Evolutionary conservation across 2,113 vertebrate species (phyloP).

Genomic region (Myocastor coypus): DNA sequence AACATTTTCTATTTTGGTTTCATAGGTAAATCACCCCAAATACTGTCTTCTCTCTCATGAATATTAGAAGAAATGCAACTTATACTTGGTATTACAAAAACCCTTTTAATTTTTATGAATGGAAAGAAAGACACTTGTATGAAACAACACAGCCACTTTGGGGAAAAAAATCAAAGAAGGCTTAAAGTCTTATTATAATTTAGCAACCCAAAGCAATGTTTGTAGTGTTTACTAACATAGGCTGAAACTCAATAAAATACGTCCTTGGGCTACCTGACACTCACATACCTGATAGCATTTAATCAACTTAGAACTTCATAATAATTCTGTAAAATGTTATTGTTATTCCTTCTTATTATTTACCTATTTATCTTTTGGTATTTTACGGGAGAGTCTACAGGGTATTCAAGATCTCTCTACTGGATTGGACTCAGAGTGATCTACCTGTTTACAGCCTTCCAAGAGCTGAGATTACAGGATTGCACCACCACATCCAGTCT

Average conservation of each 20-base stretch:
- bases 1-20: not conserved
- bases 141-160: not conserved
- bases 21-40: not conserved
- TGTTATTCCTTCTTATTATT: not conserved
- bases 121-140: not conserved
- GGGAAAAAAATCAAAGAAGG: not conserved
- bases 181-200: not conserved
- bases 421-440: too few relatives aligned
- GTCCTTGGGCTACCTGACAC: not conserved
- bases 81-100: not conserved
- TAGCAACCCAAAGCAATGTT: not conserved
- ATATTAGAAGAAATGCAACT: not conserved
- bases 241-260: not conserved
- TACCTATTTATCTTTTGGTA: too few relatives aligned
- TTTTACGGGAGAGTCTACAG: too few relatives aligned
- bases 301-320: not conserved
- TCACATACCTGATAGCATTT: not conserved
- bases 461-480: too few relatives aligned
- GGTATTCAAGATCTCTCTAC: too few relatives aligned
- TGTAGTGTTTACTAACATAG: not conserved
- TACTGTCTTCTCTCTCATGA: not conserved
- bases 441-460: too few relatives aligned
- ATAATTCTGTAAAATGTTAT: not conserved
- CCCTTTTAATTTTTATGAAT: not conserved
- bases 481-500: too few relatives aligned